Percentiles rank a stretch among this genome's conserved stretches.
These are phyloP conservation scores for Oryzias javanicus DNA, from an alignment of 2,113 vertebrate species.

Conservation along the genomic window DNA sequence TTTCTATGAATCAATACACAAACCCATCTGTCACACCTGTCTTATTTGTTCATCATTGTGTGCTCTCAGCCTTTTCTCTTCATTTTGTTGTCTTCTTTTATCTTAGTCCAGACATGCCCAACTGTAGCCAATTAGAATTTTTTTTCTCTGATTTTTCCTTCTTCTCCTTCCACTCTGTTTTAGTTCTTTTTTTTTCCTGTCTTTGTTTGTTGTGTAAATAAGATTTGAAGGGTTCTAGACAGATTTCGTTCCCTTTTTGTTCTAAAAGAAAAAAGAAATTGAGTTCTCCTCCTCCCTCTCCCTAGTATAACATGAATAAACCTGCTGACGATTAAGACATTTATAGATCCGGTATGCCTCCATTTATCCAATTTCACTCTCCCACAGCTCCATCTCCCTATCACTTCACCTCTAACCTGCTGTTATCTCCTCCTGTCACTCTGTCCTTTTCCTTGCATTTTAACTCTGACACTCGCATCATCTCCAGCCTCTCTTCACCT, in stretches of 20 bases:
- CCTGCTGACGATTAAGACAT: constrained; percentile 74
- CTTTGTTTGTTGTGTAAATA: constrained; percentile 79
- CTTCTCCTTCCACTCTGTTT: constrained; percentile 39
- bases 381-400: constrained; percentile 24
- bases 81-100: constrained; percentile 68
- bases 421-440: constrained; percentile 48
- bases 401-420: constrained; percentile 61
- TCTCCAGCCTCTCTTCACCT: constrained; percentile 52
- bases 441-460: constrained; percentile 40
- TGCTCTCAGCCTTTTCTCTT: constrained; percentile 51
- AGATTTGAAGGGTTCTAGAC: constrained; percentile 72
- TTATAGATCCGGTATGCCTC: constrained; percentile 66
- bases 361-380: constrained; percentile 62
- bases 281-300: constrained; percentile 45
- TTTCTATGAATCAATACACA: no score
- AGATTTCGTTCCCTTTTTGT: constrained; percentile 73
- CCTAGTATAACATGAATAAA: constrained; percentile 70
- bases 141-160: constrained; percentile 53
- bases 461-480: constrained; percentile 38
- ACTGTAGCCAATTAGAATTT: constrained; percentile 79
- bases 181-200: constrained; percentile 54
- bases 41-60: constrained; percentile 63
- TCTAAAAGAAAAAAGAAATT: constrained; percentile 15
- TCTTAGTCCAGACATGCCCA: constrained; percentile 78
- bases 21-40: no score